These are phyloP conservation scores for Cranoglanis bouderius DNA, from an alignment of 2,113 vertebrate genomes.

Conservation along the genomic window DNA sequence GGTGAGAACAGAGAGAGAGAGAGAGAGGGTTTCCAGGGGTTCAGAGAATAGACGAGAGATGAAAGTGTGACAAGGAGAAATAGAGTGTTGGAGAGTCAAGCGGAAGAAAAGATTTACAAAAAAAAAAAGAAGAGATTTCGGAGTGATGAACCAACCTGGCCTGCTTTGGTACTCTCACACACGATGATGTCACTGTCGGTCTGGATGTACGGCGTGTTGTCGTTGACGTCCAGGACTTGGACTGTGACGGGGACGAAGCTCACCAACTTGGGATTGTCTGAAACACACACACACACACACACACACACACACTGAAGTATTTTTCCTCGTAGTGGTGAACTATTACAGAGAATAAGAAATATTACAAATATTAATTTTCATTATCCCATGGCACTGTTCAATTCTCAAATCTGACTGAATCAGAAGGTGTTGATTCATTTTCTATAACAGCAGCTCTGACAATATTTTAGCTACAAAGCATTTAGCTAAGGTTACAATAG, in stretches of 20 bases:
- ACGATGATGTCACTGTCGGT: conserved; percentile 81
- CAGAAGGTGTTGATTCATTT: background rate
- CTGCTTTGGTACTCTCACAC: conserved; percentile 85
- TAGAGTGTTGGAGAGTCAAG: conserved; percentile 7
- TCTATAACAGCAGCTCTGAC: background rate
- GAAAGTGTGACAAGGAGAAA: conserved; percentile 20
- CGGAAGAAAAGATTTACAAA: background rate
- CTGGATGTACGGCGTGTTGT: conserved; percentile 83
- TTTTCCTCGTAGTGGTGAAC: background rate
- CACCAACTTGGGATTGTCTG: conserved; percentile 84
- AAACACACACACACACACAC: conserved; percentile 48
- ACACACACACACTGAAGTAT: background rate
- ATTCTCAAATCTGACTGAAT: background rate
- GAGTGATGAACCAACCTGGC: conserved; percentile 78
- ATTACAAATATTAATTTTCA: background rate
- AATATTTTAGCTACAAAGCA: background rate
- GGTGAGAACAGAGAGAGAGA: background rate
- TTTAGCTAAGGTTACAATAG: background rate
- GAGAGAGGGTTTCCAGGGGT: background rate
- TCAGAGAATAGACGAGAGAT: conserved; percentile 17
- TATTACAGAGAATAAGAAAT: background rate
- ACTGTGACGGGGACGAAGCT: conserved; percentile 82
- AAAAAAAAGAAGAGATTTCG: conserved; percentile 10
- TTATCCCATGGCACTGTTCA: background rate
- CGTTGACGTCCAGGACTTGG: conserved; percentile 89